These are phyloP conservation scores for Halichoerus grypus DNA, from an alignment of 2,113 vertebrate genomes.

Conservation along the genomic window DNA sequence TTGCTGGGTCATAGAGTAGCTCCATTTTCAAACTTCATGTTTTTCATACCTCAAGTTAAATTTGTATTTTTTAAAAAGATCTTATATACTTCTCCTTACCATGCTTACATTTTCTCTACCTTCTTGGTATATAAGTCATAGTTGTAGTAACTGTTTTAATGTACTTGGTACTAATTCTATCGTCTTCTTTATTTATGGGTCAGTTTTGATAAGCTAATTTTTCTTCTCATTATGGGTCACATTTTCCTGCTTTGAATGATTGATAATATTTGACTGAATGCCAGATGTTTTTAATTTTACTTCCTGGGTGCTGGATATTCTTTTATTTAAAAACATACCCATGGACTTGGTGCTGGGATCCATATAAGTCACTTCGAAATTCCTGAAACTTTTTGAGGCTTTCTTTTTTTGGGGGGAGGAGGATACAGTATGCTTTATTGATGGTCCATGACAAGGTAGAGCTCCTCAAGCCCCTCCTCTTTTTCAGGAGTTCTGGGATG, in stretches of 20 bases:
- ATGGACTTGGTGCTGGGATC: not conserved
- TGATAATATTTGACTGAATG: not conserved
- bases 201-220: not conserved
- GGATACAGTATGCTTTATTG: not conserved
- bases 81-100: not conserved
- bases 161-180: not conserved
- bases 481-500: not conserved
- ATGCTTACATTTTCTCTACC: not conserved
- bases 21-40: not conserved
- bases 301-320: not conserved
- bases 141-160: not conserved
- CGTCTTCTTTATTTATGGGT: not conserved
- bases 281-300: conserved; percentile 35
- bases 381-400: not conserved
- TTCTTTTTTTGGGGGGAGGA: not conserved
- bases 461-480: not conserved
- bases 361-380: not conserved
- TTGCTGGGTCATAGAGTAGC: too few species aligned
- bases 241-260: not conserved
- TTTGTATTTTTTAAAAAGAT: not conserved
- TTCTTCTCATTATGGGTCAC: not conserved
- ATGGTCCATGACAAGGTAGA: not conserved
- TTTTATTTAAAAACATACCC: not conserved
- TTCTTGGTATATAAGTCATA: not conserved
- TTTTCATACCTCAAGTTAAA: not conserved